Evolutionary conservation across 2,797 vertebrate genomes (phyloP), one percentile per base, ranked within the genome.

Genomic region (Limosa lapponica): DNA sequence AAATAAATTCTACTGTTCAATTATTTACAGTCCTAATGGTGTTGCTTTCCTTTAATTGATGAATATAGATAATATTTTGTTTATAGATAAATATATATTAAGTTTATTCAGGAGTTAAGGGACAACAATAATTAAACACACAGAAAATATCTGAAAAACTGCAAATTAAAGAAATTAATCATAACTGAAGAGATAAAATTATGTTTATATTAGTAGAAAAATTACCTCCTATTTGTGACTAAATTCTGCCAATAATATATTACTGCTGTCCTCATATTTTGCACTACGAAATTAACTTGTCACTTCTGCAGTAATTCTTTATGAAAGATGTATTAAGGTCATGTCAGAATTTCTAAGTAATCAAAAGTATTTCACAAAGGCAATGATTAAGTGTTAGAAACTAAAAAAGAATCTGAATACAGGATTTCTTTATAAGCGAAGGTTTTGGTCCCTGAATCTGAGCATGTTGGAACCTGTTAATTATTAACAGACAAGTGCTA

Each of bases 311-410:
- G 32, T 80, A 85, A 77, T 74, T 89, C 55, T 71, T 65, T 80
- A 77, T 0, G 1, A 92, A 83, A 85, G n/a, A 80, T 73, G 12
- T 67, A 89, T 84, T 82, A 95, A 93, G 67, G 64, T 87, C 71
- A 67, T 20, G 48, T 54, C 78, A 92, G 59, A 82, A 93, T 77
- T 94, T 89, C 51, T 73, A 90, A 78, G 44, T 64, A 94, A 87
- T 89, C 67, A 96, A 82, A 90, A 94, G 37, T 77, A 80, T 80
- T 95, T 93, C 65, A 79, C 39, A 87, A 83, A 66, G 59, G 75
- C 67, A 95, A 77, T 43, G 59, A 82, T 85, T 71, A 87, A 77
- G 15, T 8, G 2, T 54, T 80, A 85, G 43, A 80, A 92, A 82
- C 7, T 9, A 17, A 65, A 84, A 80, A 84, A 66, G 36, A 77